Evolutionary conservation across 2,797 vertebrate genomes (phyloP).

Genomic region (Muscicapa comitata): DNA sequence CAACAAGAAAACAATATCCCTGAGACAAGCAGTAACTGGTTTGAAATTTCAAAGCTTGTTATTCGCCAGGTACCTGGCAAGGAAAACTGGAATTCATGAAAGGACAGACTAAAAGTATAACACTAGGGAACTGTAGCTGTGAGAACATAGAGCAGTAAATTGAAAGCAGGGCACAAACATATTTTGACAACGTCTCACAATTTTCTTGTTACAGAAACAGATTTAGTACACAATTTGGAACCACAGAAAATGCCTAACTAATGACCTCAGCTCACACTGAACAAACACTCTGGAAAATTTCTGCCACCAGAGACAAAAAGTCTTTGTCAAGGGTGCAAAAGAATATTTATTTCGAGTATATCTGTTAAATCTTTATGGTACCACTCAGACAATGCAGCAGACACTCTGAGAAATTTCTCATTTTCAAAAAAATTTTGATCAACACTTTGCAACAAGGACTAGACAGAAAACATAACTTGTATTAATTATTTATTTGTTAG

Average conservation of each 20-base stretch:
- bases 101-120: neutral
- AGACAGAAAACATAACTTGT: neutral
- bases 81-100: neutral
- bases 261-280: neutral
- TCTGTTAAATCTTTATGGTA: neutral
- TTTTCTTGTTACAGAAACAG: neutral
- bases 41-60: neutral
- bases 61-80: neutral
- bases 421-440: neutral
- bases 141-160: neutral
- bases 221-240: neutral
- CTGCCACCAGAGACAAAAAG: neutral
- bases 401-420: neutral
- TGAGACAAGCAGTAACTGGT: neutral
- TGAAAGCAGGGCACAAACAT: neutral
- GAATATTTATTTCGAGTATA: neutral
- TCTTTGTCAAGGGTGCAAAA: neutral
- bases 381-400: neutral
- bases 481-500: neutral
- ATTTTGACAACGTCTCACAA: neutral
- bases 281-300: neutral
- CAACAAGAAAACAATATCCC: neutral
- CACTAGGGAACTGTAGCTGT: neutral
- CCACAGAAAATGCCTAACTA: neutral
- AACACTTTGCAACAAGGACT: neutral